phyloP scores from a whole-genome alignment of 2,888 invertebrate species.

The Diogma glabrata region DNA sequence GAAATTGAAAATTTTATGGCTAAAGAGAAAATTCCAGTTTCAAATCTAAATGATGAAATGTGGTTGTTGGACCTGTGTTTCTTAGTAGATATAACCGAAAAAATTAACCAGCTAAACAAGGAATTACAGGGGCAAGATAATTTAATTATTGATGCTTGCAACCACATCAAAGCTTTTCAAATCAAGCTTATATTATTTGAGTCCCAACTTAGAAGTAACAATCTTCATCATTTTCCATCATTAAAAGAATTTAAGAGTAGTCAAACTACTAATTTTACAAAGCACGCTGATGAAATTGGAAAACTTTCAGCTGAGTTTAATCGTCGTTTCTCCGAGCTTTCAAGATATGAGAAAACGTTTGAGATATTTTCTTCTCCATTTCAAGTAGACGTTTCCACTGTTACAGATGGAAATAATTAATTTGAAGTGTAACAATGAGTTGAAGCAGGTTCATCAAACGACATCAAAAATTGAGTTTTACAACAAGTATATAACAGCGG shows the following conservation, averaged over 20 bases:
- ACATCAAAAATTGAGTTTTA: conserved; percentile 9
- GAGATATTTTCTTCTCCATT: background rate
- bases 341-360: conserved; percentile 9
- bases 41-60: background rate
- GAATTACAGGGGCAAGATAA: background rate
- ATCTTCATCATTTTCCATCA: background rate
- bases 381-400: conserved; percentile 3
- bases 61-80: background rate
- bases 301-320: conserved; percentile 4
- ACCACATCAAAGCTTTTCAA: background rate
- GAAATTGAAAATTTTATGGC: background rate
- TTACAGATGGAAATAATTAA: conserved; percentile 8
- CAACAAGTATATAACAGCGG: conserved; percentile 2
- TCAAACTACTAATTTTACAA: background rate
- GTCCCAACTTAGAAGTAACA: background rate
- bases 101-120: background rate
- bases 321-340: background rate
- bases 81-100: background rate
- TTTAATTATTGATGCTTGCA: background rate
- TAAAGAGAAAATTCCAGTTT: background rate
- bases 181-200: background rate
- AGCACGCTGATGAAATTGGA: conserved; percentile 5
- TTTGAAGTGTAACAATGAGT: conserved; percentile 7
- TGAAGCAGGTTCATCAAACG: background rate
- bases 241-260: background rate